A percentile compares a stretch with the other conserved stretches of the same genome.
These are phyloP conservation scores for Petroica traversi DNA, from an alignment of 2,113 vertebrate species.

Conservation along the genomic window DNA sequence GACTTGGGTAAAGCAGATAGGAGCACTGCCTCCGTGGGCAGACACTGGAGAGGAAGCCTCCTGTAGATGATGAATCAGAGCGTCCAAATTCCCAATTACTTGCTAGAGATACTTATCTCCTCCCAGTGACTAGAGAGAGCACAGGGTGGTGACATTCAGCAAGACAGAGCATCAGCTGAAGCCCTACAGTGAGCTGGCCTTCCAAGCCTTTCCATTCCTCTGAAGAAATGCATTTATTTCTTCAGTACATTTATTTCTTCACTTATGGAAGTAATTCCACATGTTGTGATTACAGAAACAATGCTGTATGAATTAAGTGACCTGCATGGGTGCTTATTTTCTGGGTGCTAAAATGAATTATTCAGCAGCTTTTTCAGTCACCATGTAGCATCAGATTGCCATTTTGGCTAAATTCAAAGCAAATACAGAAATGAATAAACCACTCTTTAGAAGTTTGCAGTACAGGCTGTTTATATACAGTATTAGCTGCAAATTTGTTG, in stretches of 20 bases:
- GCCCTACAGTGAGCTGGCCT: background rate
- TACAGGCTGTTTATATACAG: background rate
- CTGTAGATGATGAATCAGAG: background rate
- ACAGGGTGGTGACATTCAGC: background rate
- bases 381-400: background rate
- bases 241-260: background rate
- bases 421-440: background rate
- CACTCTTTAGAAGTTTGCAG: background rate
- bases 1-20: background rate
- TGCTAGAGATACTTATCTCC: background rate
- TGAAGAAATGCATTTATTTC: background rate
- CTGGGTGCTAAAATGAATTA: background rate
- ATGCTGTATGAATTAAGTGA: background rate
- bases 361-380: background rate
- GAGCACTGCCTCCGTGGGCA: background rate
- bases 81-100: background rate
- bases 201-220: background rate
- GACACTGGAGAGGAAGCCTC: background rate
- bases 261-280: background rate
- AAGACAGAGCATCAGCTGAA: background rate
- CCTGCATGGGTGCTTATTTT: background rate
- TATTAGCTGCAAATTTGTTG: background rate
- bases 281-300: background rate
- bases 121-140: background rate
- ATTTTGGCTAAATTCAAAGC: background rate